Evolutionary conservation across 2,888 invertebrate species (phyloP), one percentile per base, ranked within the genome.

Genomic region (Acholoe squamosa): DNA sequence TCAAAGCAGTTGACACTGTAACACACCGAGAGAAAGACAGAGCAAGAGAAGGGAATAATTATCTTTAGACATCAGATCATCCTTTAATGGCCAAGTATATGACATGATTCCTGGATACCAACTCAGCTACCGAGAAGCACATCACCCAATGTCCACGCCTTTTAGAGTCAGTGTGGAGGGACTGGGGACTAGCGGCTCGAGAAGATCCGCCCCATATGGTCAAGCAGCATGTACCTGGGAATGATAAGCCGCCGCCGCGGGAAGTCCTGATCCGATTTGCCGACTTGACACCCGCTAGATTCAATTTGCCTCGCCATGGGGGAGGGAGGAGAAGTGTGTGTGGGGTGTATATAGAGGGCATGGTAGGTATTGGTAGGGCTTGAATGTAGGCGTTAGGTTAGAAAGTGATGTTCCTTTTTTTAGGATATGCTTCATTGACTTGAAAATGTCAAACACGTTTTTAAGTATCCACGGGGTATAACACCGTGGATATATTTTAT

Each of bases 191-290:
- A n/a, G 61, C 7, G 12, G 19, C 22, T 61, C 1, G 61, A n/a
- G 61, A 19, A 25, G 14, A 76, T 76, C 86, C 52, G 56, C 54
- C 86, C 86, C 86, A 86, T 86, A 86, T 86, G 86, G 86, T 86
- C 25, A 86, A 28, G 86, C 54, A 54, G 54, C 52, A 28, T 86
- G 86, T 86, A 86, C 28, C 52, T 52, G 86, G 0, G 52, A 10
- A 28, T 86, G 86, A 86, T 86, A 86, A 86, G 52, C 86, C 31
- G 54, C 0, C 86, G 22, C 86, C 0, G 28, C 54, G 52, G 52
- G 52, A 12, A 54, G 54, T 22, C 86, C 56, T 86, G 56, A 86
- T 86, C 86, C 54, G 86, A 86, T 86, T 86, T 54, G 54, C 86
- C 28, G 54, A 54, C 86, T 54, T 84, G 54, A 86, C 54, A 86